Evolutionary conservation across 1,140 invertebrate species (phyloP).

Genomic region (Ips nitidus): DNA sequence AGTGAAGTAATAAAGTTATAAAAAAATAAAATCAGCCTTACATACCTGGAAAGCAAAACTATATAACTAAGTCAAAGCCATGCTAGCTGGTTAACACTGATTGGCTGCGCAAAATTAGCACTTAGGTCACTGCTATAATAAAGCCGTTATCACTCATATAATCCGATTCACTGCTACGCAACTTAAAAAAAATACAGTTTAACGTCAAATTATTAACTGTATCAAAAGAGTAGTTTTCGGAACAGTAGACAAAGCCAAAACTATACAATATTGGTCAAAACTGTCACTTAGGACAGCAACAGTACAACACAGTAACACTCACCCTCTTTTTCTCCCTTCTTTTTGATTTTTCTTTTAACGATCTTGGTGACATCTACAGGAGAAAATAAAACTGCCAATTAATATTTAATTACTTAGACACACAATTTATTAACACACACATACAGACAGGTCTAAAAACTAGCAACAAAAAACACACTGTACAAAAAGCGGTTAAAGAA

Average conservation of each 20-base stretch:
- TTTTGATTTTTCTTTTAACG: constrained; percentile 40
- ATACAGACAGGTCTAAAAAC: background rate
- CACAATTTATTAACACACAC: constrained; percentile 5
- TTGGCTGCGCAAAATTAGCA: constrained; percentile 15
- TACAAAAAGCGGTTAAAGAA: background rate
- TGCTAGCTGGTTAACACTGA: constrained; percentile 20
- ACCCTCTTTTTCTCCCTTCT: constrained; percentile 42
- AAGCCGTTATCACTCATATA: background rate
- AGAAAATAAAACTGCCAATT: constrained; percentile 11
- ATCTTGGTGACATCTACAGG: constrained; percentile 39
- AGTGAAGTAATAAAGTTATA: constrained; percentile 13
- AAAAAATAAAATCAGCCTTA: constrained; percentile 25
- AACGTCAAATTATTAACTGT: too few relatives aligned
- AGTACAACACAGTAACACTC: constrained; percentile 16
- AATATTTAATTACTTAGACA: constrained; percentile 10
- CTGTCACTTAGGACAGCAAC: background rate
- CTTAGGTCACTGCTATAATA: constrained; percentile 14
- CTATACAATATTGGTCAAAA: too few relatives aligned
- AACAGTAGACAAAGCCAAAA: too few relatives aligned
- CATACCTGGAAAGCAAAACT: constrained; percentile 26
- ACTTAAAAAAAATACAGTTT: too few relatives aligned
- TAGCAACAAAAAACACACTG: background rate
- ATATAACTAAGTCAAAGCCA: constrained; percentile 17
- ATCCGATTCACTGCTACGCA: background rate
- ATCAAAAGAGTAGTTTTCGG: too few relatives aligned